Evolutionary conservation across 2,797 vertebrate species (phyloP), one percentile per base, ranked within the genome.

Genomic region (Siniperca undulata): DNA sequence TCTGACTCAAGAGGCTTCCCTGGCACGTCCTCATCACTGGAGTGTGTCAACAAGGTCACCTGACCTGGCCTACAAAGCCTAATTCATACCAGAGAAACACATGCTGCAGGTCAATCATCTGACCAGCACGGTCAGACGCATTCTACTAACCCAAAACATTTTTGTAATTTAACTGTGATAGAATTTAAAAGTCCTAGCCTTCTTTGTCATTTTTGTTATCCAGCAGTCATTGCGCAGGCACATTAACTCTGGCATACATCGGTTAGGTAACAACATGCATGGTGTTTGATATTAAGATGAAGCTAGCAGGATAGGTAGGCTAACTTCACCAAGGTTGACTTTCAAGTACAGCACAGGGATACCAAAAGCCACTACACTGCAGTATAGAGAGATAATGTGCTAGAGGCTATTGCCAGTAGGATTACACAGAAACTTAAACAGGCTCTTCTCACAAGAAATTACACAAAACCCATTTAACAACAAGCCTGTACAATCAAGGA

Each of bases 11-110:
- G 78, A 90, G 80, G 70, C 78, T 86, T 78, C 52, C 66, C 67
- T 70, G 77, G 78, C 82, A 86, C 70, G 71, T 79, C 82, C 65
- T 81, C 81, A 86, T 92, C 79, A 85, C 61, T 73, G 67, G 56
- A 85, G 86, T 88, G 80, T 87, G 78, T 92, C 91, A 91, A 90
- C 85, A 94, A 91, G 87, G 91, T 94, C 93, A 93, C 77, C 85
- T 92, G 89, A 92, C 88, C 88, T 82, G 76, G 82, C 85, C 91
- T 86, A 86, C 86, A 94, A 92, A 92, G 90, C 86, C 69, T 64
- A 87, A 87, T 87, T 94, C 91, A 94, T 91, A 85, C 77, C 84
- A 90, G 71, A 86, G 76, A 80, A 87, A 89, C 81, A 85, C 88
- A 90, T 86, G 86, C 85, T 86, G 73, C 66, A 88, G 88, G 79